Conservation (phyloP, 2,113 vertebrate species). For the Cercopithecus mona region DNA sequence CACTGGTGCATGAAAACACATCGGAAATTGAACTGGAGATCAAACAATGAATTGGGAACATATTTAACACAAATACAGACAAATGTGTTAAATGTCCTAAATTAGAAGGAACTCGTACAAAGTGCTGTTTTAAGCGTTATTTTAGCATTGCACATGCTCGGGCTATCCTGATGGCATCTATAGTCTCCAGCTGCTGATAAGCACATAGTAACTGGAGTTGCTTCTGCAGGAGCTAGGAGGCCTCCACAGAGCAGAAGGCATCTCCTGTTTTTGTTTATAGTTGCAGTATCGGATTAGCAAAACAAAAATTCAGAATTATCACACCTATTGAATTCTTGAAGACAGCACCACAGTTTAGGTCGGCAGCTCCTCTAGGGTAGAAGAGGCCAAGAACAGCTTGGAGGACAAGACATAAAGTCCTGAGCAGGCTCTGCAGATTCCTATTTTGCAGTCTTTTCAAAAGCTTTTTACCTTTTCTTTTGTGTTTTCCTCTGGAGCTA, state of each 20-base stretch:
- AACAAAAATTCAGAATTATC: conserved; percentile 1
- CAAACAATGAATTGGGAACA: background rate
- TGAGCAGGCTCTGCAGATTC: background rate
- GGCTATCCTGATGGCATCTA: background rate
- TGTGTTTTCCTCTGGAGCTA: background rate
- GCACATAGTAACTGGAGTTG: background rate
- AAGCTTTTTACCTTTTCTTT: background rate
- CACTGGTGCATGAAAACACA: background rate
- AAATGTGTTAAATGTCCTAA: background rate
- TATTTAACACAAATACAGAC: background rate
- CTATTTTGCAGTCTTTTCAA: background rate
- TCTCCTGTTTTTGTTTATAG: background rate
- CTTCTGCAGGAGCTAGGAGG: background rate
- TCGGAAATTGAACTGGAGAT: background rate
- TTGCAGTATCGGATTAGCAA: background rate
- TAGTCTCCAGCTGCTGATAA: background rate
- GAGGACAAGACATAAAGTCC: background rate
- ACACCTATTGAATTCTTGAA: background rate
- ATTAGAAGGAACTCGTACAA: background rate
- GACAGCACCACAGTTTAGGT: background rate
- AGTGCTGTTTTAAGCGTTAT: background rate
- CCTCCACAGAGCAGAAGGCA: background rate
- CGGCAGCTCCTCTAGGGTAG: fast-evolving
- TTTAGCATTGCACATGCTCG: background rate
- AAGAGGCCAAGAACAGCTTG: background rate